A percentile compares a stretch with the other conserved stretches of the same genome.
Evolutionary conservation across 2,888 invertebrate genomes (phyloP).

Genomic region (Stenchaetothrips biformis): DNA sequence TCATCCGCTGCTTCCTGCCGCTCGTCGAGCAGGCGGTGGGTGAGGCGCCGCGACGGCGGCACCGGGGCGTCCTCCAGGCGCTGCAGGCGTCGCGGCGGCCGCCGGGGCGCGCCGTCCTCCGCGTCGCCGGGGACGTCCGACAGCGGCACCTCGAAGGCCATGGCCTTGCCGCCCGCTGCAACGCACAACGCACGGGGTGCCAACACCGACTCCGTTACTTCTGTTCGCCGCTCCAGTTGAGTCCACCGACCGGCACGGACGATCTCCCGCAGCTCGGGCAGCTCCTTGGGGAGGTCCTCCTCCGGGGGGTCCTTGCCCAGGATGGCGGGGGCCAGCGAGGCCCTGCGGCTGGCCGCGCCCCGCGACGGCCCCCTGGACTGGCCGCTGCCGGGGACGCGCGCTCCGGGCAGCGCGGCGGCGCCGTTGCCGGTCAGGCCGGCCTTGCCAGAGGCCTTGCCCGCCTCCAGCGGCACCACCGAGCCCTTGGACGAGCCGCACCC

Average conservation of each 20-base stretch:
- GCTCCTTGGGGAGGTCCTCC: conserved; percentile 19
- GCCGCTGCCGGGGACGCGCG: conserved; percentile 35
- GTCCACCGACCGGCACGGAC: neutral
- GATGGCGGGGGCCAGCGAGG: conserved; percentile 27
- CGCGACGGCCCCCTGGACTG: neutral
- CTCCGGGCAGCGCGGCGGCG: conserved; percentile 44
- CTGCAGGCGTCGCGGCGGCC: conserved; percentile 65
- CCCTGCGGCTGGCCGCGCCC: conserved; percentile 28
- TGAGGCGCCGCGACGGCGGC: conserved; percentile 51
- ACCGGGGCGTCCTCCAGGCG: conserved; percentile 59
- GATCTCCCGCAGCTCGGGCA: neutral
- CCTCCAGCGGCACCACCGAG: conserved; percentile 43
- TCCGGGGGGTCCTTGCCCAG: neutral
- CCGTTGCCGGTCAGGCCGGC: conserved; percentile 36
- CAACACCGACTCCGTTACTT: no score
- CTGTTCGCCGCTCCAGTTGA: no score
- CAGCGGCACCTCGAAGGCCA: conserved; percentile 59
- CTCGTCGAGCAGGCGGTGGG: conserved; percentile 58
- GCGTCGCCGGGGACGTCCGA: conserved; percentile 52
- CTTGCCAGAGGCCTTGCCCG: conserved; percentile 35
- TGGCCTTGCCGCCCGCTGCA: conserved; percentile 42
- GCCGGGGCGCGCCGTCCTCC: conserved; percentile 45
- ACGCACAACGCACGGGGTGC: neutral
- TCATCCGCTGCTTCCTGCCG: conserved; percentile 69
- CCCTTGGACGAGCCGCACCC: conserved; percentile 52